phyloP scores from a whole-genome alignment of 2,797 vertebrate genomes.

The Poeciliopsis gracilis region DNA sequence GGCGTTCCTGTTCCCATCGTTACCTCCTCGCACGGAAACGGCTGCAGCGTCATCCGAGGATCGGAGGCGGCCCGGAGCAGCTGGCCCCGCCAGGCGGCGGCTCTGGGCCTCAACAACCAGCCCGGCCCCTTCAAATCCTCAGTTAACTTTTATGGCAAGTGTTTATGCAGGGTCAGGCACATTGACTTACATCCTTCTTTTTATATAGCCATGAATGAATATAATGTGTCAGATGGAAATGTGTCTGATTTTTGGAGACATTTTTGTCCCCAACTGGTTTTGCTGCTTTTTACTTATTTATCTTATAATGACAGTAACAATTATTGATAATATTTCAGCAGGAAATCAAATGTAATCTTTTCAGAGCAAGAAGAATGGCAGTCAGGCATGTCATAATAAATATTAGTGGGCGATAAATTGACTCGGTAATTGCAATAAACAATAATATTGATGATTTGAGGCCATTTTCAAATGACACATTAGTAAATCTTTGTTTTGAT shows the following conservation, averaged over 20 bases:
- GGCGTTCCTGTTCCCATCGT: conserved; percentile 76
- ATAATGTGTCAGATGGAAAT: conserved; percentile 64
- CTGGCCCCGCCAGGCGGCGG: conserved; percentile 55
- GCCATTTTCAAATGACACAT: too few relatives aligned
- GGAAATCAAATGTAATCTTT: not conserved
- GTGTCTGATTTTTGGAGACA: conserved; percentile 49
- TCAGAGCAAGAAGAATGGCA: not conserved
- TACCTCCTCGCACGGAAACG: conserved; percentile 74
- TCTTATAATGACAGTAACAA: not conserved
- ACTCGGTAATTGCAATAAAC: too few relatives aligned
- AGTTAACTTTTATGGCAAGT: conserved; percentile 82
- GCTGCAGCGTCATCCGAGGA: conserved; percentile 66
- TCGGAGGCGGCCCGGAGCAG: conserved; percentile 63
- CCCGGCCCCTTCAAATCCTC: conserved; percentile 69
- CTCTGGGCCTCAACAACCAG: conserved; percentile 77
- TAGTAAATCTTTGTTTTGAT: too few relatives aligned
- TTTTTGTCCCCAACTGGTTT: conserved; percentile 23
- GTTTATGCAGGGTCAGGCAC: conserved; percentile 83
- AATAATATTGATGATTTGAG: too few relatives aligned
- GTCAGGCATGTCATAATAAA: too few relatives aligned
- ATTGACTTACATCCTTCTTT: conserved; percentile 74
- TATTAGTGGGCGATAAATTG: too few relatives aligned
- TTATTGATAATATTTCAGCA: not conserved
- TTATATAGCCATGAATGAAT: conserved; percentile 64
- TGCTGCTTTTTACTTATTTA: not conserved